Evolutionary conservation across 1,140 invertebrate genomes (phyloP), one percentile per base, ranked within the genome.

Genomic region (Carcinoscorpius rotundicauda): DNA sequence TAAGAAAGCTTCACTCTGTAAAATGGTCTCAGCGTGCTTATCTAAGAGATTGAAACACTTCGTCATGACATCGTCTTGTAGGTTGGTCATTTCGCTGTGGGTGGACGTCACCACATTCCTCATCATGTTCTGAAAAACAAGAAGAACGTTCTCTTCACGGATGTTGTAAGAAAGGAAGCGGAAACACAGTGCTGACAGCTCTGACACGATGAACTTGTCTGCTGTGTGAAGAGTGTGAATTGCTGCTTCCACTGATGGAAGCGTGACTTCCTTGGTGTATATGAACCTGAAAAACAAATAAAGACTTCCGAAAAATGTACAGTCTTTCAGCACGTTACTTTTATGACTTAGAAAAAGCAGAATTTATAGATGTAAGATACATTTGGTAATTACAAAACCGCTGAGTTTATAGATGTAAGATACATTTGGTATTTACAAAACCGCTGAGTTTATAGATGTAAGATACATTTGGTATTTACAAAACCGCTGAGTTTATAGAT

Each of bases 151-250:
- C 0, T 71, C 70, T 0, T 75, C 63, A 3, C 71, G 77, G 0
- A 83, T 66, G 64, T 81, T 78, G 3, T 71, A 69, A n/a, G 81
- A 80, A 3, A 88, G 76, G 62, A 82, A 85, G 6, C 79, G 74
- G 4, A 85, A 81, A 62, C 85, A 86, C 8, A 82, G 74, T 60
- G 80, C 75, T 10, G 82, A 82, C 6, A 88, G 76, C 51, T 80
- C 82, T 3, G 81, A 78, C 64, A 85, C 85, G 4, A 85, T 75
- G 69, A 86, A 87, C 66, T 86, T 83, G 70, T 86, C 82, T 4
- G 85, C 84, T 3, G 83, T 83, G 70, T 86, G 82, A 0, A 87
- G 78, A 0, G 86, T 83, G 5, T 78, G 78, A n/a, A 86, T 75
- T 6, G 85, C 84, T 1, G 84, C 84, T 3, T 77, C 76, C 3